Conservation (phyloP, 2,797 vertebrate species). For the Enteromius radiatus region DNA sequence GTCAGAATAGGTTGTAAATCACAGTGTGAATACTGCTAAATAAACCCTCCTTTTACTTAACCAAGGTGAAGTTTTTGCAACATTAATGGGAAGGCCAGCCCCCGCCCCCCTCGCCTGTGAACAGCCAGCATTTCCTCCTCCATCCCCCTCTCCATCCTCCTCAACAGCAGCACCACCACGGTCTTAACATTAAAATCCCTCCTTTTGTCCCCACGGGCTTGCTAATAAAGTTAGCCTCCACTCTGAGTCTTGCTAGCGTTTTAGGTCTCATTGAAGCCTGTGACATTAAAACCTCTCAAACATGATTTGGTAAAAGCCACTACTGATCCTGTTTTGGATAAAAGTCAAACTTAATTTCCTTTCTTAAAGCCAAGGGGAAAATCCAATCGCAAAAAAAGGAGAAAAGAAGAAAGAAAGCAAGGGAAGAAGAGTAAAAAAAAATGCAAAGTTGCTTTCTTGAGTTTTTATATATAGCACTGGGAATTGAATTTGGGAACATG, state of each 20-base stretch:
- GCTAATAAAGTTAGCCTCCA: conserved; percentile 78
- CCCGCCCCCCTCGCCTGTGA: background rate
- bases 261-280: conserved; percentile 74
- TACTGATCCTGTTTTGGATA: conserved; percentile 78
- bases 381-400: conserved; percentile 66
- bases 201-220: conserved; percentile 68
- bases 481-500: conserved; percentile 41
- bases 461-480: conserved; percentile 21
- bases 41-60: conserved; percentile 65
- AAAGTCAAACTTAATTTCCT: conserved; percentile 82
- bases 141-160: conserved; percentile 15
- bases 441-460: conserved; percentile 28
- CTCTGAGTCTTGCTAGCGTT: conserved; percentile 73
- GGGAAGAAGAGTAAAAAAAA: background rate
- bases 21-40: conserved; percentile 65
- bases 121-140: background rate
- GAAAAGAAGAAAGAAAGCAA: conserved; percentile 24
- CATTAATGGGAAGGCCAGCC: conserved; percentile 23
- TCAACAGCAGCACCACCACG: conserved; percentile 38
- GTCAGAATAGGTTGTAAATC: conserved; percentile 78
- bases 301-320: conserved; percentile 79
- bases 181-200: conserved; percentile 67
- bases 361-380: conserved; percentile 70
- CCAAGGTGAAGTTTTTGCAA: conserved; percentile 72
- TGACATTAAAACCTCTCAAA: conserved; percentile 82